Conservation (phyloP, 2,797 vertebrate species). For the Anolis apletophallus region DNA sequence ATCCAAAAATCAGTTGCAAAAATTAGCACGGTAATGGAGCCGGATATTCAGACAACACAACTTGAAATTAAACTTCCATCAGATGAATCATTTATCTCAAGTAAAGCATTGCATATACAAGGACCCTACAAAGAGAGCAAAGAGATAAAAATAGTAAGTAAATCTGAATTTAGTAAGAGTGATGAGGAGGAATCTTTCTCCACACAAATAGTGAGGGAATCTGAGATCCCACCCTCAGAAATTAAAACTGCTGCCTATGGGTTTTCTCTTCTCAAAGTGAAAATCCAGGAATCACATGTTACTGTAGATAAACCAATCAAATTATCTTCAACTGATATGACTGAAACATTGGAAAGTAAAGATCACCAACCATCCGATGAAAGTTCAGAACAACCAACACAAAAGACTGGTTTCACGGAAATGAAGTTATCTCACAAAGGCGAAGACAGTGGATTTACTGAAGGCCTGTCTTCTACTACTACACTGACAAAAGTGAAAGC, state of each 20-base stretch:
- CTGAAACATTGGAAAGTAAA: not conserved
- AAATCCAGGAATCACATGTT: slow-evolving; percentile 62
- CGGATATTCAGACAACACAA: slow-evolving; percentile 68
- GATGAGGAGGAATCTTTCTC: slow-evolving; percentile 50
- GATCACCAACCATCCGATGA: slow-evolving; percentile 28
- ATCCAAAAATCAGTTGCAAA: slow-evolving; percentile 68
- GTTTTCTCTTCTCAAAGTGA: slow-evolving; percentile 76
- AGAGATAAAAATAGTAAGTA: slow-evolving; percentile 31
- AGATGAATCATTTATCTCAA: slow-evolving; percentile 50
- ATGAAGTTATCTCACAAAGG: slow-evolving; percentile 45
- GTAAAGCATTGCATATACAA: slow-evolving; percentile 60
- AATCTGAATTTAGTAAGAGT: slow-evolving; percentile 28
- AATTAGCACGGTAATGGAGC: slow-evolving; percentile 59
- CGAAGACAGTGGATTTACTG: slow-evolving; percentile 39
- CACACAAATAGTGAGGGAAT: slow-evolving; percentile 73
- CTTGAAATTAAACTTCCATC: slow-evolving; percentile 28
- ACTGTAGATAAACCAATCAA: slow-evolving; percentile 30
- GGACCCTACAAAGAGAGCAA: slow-evolving; percentile 36
- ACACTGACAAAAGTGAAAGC: slow-evolving; percentile 46
- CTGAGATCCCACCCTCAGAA: slow-evolving; percentile 70
- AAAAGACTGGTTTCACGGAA: not conserved
- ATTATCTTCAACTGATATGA: slow-evolving; percentile 13
- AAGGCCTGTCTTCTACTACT: slow-evolving; percentile 26
- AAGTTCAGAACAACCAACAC: not conserved
- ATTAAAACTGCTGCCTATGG: slow-evolving; percentile 73